phyloP scores from a whole-genome alignment of 2,113 vertebrate species.

The Upupa epops region DNA sequence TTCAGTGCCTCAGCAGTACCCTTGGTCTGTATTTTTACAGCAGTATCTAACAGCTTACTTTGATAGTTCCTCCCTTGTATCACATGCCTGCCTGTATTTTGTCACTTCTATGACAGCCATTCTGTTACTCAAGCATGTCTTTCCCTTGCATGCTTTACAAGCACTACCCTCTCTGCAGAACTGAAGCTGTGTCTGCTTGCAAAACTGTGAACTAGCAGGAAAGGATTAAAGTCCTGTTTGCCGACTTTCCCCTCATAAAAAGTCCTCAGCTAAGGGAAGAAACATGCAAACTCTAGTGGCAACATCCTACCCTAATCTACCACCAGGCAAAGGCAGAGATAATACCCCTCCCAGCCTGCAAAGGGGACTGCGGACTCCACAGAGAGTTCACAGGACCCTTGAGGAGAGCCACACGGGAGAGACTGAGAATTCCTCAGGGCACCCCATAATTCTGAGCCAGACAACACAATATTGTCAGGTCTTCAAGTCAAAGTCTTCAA shows the following conservation, averaged over 20 bases:
- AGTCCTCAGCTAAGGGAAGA: not conserved
- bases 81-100: not conserved
- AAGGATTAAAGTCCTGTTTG: not conserved
- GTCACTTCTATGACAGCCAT: not conserved
- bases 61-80: not conserved
- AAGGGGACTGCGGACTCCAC: not conserved
- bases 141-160: not conserved
- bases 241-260: not conserved
- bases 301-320: not conserved
- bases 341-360: not conserved
- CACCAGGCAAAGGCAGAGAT: not conserved
- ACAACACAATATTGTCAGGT: not conserved
- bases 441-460: not conserved
- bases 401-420: not conserved
- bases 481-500: not conserved
- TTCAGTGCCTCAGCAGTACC: not conserved
- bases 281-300: not conserved
- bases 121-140: constrained; percentile 18
- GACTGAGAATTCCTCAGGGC: not conserved
- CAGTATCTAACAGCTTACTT: not conserved
- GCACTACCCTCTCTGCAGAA: not conserved
- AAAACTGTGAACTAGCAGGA: not conserved
- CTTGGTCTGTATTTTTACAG: constrained; percentile 3
- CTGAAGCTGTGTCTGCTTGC: not conserved
- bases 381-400: not conserved